phyloP scores from a whole-genome alignment of 2,113 vertebrate species.

The Strix uralensis region DNA sequence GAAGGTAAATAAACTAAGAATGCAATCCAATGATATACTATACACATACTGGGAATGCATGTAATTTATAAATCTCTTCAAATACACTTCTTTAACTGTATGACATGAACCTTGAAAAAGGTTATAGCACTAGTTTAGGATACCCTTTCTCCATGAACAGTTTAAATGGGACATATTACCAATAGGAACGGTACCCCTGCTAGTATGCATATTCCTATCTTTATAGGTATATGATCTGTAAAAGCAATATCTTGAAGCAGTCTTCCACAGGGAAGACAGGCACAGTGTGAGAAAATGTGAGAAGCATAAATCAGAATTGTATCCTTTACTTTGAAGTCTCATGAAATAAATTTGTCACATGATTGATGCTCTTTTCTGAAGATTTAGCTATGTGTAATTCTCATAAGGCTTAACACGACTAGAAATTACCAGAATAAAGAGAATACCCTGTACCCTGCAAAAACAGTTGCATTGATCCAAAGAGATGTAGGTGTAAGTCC shows the following conservation, averaged over 20 bases:
- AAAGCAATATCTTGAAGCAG: not conserved
- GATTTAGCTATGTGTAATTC: not conserved
- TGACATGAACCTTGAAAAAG: not conserved
- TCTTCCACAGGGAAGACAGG: not conserved
- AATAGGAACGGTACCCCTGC: not conserved
- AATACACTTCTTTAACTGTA: not conserved
- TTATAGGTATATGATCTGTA: not conserved
- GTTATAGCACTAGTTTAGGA: not conserved
- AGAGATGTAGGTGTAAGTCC: not conserved
- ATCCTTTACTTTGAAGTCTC: not conserved
- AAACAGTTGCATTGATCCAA: not conserved
- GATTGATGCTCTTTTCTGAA: not conserved
- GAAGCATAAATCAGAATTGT: not conserved
- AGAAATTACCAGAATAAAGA: not conserved
- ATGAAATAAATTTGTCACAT: not conserved
- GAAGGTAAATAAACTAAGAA: not conserved
- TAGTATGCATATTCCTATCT: not conserved
- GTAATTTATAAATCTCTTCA: not conserved
- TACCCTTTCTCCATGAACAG: not conserved
- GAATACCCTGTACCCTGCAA: not conserved
- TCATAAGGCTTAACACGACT: not conserved
- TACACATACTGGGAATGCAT: not conserved
- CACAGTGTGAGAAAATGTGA: not conserved
- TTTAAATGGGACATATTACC: not conserved
- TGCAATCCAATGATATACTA: not conserved